These are phyloP conservation scores for Anoplopoma fimbria DNA, from an alignment of 2,113 vertebrate species.

Conservation along the genomic window DNA sequence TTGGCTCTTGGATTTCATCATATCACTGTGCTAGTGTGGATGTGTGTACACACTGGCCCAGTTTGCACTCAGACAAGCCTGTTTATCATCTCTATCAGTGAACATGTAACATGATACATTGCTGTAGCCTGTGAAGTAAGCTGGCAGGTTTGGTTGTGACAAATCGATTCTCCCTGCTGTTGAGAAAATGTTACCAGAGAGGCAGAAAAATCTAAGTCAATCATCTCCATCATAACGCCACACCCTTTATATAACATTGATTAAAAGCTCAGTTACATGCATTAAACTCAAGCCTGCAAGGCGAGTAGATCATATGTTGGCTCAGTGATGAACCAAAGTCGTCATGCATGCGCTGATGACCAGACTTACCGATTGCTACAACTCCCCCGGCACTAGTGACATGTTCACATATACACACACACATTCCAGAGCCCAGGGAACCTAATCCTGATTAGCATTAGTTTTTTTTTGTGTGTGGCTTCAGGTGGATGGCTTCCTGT, in stretches of 20 bases:
- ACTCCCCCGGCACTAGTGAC: slow-evolving; percentile 59
- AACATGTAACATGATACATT: slow-evolving; percentile 57
- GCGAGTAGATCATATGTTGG: slow-evolving; percentile 66
- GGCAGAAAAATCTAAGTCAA: slow-evolving; percentile 37
- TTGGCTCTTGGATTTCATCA: slow-evolving; percentile 34
- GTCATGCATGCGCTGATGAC: slow-evolving; percentile 63
- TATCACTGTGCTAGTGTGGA: slow-evolving; percentile 21
- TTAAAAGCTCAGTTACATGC: slow-evolving; percentile 76
- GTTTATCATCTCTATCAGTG: slow-evolving; percentile 48
- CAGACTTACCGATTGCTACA: slow-evolving; percentile 60
- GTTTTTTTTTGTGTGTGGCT: slow-evolving; percentile 45
- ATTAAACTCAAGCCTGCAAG: slow-evolving; percentile 37
- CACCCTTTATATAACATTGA: slow-evolving; percentile 72
- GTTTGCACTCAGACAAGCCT: slow-evolving; percentile 26
- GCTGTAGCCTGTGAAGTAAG: slow-evolving; percentile 39
- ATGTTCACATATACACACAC: slow-evolving; percentile 61
- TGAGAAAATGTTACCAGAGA: slow-evolving; percentile 45
- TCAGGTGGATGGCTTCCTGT: slow-evolving; percentile 72
- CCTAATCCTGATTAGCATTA: slow-evolving; percentile 75
- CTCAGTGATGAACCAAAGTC: slow-evolving; percentile 63
- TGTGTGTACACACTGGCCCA: slow-evolving; percentile 10
- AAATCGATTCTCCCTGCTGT: slow-evolving; percentile 69
- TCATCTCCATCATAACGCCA: slow-evolving; percentile 58
- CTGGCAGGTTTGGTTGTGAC: slow-evolving; percentile 29
- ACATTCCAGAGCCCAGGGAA: slow-evolving; percentile 69